A percentile compares a stretch with the other conserved stretches of the same genome.
These are phyloP conservation scores for Dasyornis broadbenti DNA, from an alignment of 2,113 vertebrate genomes.

Conservation along the genomic window DNA sequence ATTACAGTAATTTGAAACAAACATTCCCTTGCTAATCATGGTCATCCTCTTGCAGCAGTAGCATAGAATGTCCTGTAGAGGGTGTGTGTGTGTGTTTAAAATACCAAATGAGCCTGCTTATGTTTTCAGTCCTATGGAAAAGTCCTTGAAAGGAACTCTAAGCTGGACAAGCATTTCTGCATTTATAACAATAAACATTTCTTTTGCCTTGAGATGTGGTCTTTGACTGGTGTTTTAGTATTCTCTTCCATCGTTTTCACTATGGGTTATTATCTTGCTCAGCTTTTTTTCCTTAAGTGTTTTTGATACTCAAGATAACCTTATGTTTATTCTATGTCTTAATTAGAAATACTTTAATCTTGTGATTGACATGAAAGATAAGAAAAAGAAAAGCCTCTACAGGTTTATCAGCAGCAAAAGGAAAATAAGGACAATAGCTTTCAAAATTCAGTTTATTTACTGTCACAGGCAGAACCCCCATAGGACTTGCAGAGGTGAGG, in stretches of 20 bases:
- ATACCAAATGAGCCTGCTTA: neutral
- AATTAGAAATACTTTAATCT: neutral
- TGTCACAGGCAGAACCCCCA: fast-evolving
- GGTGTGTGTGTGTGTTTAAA: neutral
- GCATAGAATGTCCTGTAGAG: neutral
- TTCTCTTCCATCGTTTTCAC: neutral
- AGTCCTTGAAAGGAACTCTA: neutral
- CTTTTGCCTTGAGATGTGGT: neutral
- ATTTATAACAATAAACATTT: conserved; percentile 30
- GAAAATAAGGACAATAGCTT: neutral
- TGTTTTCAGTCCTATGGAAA: neutral
- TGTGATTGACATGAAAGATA: neutral
- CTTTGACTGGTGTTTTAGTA: neutral
- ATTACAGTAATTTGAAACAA: neutral
- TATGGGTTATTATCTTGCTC: neutral
- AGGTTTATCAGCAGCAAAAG: neutral
- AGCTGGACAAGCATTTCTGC: neutral
- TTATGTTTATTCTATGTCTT: neutral
- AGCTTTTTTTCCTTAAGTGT: neutral
- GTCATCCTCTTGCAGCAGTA: neutral
- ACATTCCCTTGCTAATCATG: neutral
- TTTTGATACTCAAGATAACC: neutral
- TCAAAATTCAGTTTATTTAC: neutral
- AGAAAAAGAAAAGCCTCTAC: neutral
- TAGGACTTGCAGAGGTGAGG: neutral